These are phyloP conservation scores for Lacerta viridis DNA, from an alignment of 2,797 vertebrate genomes.

Conservation along the genomic window DNA sequence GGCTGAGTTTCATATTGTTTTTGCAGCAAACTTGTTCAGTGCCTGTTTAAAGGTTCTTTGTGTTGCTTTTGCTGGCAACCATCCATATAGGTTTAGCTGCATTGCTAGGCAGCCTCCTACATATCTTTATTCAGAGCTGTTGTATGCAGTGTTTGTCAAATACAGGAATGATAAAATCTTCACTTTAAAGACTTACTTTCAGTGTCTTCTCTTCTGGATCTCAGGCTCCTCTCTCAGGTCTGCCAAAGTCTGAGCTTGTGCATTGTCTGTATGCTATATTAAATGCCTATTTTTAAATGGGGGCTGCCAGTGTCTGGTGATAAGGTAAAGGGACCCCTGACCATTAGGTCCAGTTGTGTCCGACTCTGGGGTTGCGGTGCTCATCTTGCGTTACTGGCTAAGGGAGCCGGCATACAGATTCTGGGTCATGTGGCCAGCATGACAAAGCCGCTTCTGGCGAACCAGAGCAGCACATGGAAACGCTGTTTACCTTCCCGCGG, in stretches of 20 bases:
- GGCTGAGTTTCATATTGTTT: not conserved
- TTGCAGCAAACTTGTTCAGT: not conserved
- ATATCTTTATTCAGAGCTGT: not conserved
- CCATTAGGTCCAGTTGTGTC: no score
- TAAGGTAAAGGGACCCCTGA: no score
- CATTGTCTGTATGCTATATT: not conserved
- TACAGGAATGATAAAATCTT: not conserved
- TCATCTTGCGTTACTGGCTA: no score
- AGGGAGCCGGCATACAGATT: no score
- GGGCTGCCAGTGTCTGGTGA: not conserved
- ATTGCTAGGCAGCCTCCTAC: not conserved
- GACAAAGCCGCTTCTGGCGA: no score
- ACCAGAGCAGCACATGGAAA: no score
- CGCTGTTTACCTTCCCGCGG: no score
- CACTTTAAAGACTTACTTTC: not conserved
- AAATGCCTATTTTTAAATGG: not conserved
- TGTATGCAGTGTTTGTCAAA: not conserved
- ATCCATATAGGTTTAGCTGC: not conserved
- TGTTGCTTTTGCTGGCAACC: not conserved
- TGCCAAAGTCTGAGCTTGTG: not conserved
- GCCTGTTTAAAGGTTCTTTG: not conserved
- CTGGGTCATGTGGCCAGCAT: no score
- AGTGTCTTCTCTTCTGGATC: not conserved
- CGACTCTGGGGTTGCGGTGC: no score
- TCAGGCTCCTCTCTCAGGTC: not conserved